Base-by-base conservation (phyloP, 2,888 invertebrate genomes). In the Stomorhina lunata region DNA sequence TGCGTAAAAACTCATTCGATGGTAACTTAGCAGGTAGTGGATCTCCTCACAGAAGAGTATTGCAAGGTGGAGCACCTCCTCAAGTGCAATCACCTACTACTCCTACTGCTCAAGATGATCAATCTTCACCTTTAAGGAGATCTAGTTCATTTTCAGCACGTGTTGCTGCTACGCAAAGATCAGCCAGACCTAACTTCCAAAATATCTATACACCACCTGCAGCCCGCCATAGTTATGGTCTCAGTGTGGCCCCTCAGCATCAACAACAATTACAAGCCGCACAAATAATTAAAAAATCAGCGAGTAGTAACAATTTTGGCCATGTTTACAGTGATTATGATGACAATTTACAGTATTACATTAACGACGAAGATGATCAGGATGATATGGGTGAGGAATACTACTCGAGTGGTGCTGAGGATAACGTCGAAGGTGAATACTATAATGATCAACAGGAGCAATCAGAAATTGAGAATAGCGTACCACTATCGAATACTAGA, bases 91-190 rank as follows among this genome's bases (percentile, higher is more conserved):
- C 82, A 34, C 78, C 83, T 27, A 81, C 72, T 29, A 85, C 80
- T 53, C 66, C 76, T 7, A 79, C 80, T 22, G 68, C 68, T 48
- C 32, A 66, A 25, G 59, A 80, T 20, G 82, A 84, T 55, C 81
- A 86, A 53, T 85, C 85, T 69, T 91, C 91, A 37, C 91, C 93
- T n/a, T 93, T 95, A 77, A 92, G 93, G 86, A 92, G 95, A 20
- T 95, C 95, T 3, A 95, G 94, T 86, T 95, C 95, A 9, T 95
- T 95, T 87, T 94, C 87, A 90, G 92, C 85, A 91, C 91, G 86
- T 92, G 92, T 85, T 22, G 86, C 85, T 20, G 85, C 84, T 7
- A 81, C 75, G 43, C 81, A 82, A 53, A 81, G 77, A 43, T 71
- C 76, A 2, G 87, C 87, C 17, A 87, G 89, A 48, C 90, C 89